Evolutionary conservation across 37 sponge, comb jelly and placozoan genomes (phyloP).

Genomic region (Corticium candelabrum): DNA sequence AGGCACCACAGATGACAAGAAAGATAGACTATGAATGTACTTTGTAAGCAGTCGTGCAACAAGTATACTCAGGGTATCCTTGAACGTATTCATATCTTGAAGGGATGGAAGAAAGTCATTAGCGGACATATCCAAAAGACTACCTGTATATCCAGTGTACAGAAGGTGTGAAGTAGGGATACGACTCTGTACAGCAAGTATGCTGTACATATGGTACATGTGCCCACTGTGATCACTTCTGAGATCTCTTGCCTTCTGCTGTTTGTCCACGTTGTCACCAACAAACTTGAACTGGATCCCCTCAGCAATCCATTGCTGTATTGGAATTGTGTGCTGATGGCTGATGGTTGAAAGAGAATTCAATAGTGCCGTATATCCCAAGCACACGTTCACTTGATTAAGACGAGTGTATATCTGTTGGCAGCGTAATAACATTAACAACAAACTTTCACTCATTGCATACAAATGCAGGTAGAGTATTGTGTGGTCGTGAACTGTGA

Average conservation of each 20-base stretch:
- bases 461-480: too few species aligned
- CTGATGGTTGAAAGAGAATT: background rate
- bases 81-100: constrained; percentile 1
- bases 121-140: background rate
- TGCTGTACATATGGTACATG: background rate
- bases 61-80: constrained; percentile 6
- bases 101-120: constrained; percentile 6
- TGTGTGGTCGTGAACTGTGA: too few species aligned
- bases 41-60: constrained; percentile 22
- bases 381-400: background rate
- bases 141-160: background rate
- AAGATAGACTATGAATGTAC: background rate
- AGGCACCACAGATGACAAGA: background rate
- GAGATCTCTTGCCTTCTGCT: constrained; percentile 5
- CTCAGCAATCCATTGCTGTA: constrained; percentile 20
- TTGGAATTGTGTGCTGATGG: background rate
- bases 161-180: background rate
- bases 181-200: background rate
- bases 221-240: constrained; percentile 5
- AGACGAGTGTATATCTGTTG: background rate
- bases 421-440: too few species aligned
- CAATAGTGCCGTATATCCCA: background rate
- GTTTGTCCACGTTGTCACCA: constrained; percentile 30
- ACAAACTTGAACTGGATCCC: constrained; percentile 17
- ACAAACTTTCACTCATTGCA: too few species aligned